Base-by-base conservation (phyloP, 1,140 invertebrate genomes). In the Zophobas morio region DNA sequence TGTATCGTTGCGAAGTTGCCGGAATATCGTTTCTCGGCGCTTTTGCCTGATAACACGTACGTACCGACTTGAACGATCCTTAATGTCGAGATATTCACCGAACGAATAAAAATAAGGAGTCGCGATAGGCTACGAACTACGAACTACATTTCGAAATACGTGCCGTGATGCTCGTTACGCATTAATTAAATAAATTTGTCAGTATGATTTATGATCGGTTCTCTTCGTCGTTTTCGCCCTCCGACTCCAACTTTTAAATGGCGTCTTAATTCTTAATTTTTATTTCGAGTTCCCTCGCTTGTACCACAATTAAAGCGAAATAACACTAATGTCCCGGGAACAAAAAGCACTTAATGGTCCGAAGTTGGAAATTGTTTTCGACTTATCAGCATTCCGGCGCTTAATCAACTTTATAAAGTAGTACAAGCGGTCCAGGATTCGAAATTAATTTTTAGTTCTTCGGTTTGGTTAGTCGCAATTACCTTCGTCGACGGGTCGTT, bases 371-470 rank as follows among this genome's bases (percentile, higher is more conserved):
- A 63, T 66, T 66, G 60, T 66, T 42, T 42, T 42, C 60, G 39
- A 37, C n/a, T 66, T 66, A 66, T 66, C 60, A 40, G 37, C 57
- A 63, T 63, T 63, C 57, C 57, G 36, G 32, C 57, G 54, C 36
- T 42, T 66, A 42, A 66, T 66, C 60, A 42, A 66, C n/a, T 66
- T 66, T 66, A 32, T 66, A 66, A 66, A 66, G 60, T 66, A 33
- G 42, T 42, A 63, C 39, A 63, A 63, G 57, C 39, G 57, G 57
- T 1, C 2, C 60, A 66, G 60, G 60, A 66, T 66, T 66, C 42
- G 60, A 66, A 66, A 66, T 66, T 66, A 66, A 66, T 66, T 66
- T 66, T 66, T 66, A 66, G 60, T 66, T 66, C 60, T 20, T 5
- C 39, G 39, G 1, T 46, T 66, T 66, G 42, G 60, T 66, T 72